Percentiles rank a stretch among this genome's conserved stretches.
phyloP scores from a whole-genome alignment of 2,888 invertebrate genomes.

The Eristalis pertinax region DNA sequence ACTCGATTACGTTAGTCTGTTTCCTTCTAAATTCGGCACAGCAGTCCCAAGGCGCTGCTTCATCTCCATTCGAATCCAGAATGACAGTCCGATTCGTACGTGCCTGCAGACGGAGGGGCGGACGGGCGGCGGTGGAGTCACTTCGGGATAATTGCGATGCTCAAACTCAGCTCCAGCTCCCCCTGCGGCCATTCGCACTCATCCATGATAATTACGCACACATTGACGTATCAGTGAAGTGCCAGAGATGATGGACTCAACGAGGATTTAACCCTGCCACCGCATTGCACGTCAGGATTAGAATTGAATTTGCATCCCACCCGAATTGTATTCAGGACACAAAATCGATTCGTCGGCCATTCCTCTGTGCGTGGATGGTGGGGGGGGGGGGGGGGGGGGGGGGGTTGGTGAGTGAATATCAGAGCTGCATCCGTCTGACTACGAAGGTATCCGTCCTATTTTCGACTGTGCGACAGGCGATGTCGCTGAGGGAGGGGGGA shows the following conservation, averaged over 20 bases:
- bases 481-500: not conserved
- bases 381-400: no score
- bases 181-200: not conserved
- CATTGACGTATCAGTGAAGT: conserved; percentile 12
- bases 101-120: not conserved
- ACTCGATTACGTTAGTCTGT: not conserved
- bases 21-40: not conserved
- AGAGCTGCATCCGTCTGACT: not conserved
- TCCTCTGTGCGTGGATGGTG: no score
- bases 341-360: not conserved
- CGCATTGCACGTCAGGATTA: conserved; percentile 12
- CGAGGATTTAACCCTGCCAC: conserved; percentile 7
- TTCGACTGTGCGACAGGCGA: not conserved
- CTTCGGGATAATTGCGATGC: not conserved
- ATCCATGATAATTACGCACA: conserved; percentile 18
- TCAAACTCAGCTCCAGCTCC: not conserved
- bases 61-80: not conserved
- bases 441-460: not conserved
- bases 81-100: not conserved
- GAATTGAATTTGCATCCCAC: conserved; percentile 15
- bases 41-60: not conserved
- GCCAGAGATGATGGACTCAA: conserved; percentile 5
- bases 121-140: not conserved
- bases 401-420: no score
- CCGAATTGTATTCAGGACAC: not conserved